Evolutionary conservation across 2,888 invertebrate genomes (phyloP).

Genomic region (Sipunculus nudus): DNA sequence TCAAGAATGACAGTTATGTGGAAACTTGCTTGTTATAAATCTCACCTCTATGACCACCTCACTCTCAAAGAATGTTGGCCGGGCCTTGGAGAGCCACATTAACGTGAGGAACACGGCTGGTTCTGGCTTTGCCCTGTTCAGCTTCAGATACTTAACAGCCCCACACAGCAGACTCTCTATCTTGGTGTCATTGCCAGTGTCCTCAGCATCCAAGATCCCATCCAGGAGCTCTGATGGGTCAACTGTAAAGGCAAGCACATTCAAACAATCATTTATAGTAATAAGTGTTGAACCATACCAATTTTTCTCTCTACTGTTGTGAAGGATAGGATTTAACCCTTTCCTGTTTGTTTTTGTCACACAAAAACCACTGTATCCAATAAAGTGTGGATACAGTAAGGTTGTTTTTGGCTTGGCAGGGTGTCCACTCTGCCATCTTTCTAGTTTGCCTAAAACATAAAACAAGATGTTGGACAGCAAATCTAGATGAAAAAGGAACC

Average conservation of each 20-base stretch:
- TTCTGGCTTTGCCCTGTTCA: constrained; percentile 85
- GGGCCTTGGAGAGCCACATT: constrained; percentile 81
- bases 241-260: constrained; percentile 64
- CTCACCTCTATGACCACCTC: constrained; percentile 68
- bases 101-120: constrained; percentile 80
- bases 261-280: neutral
- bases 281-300: neutral
- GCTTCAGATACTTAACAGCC: constrained; percentile 81
- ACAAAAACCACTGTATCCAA: no score
- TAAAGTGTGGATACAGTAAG: no score
- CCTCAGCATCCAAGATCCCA: constrained; percentile 78
- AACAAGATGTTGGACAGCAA: no score
- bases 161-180: constrained; percentile 87
- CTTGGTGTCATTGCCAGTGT: constrained; percentile 78
- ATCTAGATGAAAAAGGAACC: no score
- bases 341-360: no score
- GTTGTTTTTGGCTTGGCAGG: no score
- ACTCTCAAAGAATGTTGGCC: constrained; percentile 72
- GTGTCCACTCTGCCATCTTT: no score
- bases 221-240: constrained; percentile 83
- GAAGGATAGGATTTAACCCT: no score
- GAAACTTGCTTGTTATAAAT: no score
- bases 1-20: no score
- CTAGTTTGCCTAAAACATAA: no score
- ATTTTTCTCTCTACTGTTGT: no score